Evolutionary conservation across 2,888 invertebrate genomes (phyloP).

Genomic region (Micoletzkya japonica): DNA sequence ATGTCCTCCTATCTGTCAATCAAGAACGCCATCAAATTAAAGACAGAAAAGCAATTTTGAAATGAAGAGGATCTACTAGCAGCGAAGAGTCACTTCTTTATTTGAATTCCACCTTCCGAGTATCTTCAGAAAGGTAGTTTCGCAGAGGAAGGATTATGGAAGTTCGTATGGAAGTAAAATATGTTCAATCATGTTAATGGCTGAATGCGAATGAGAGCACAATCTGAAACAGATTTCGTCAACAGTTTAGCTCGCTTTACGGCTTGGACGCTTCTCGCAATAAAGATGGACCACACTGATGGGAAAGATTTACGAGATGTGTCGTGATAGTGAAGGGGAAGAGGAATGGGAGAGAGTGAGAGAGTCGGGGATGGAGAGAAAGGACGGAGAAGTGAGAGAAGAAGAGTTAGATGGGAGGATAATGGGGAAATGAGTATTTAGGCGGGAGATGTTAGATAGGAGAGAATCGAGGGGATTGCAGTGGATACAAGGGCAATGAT

Average conservation of each 20-base stretch:
- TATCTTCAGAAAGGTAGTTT: too few species aligned
- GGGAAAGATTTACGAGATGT: not conserved
- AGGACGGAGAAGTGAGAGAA: not conserved
- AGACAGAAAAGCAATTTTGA: constrained; percentile 18
- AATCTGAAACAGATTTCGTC: too few species aligned
- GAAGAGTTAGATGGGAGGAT: too few species aligned
- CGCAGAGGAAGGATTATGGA: too few species aligned
- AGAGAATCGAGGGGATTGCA: too few species aligned
- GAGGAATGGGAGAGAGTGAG: not conserved
- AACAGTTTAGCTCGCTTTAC: not conserved
- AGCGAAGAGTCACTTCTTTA: too few species aligned
- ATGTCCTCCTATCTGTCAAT: constrained; percentile 24
- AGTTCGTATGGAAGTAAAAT: too few species aligned
- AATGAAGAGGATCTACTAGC: too few species aligned
- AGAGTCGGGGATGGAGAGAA: not conserved
- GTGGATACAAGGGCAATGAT: too few species aligned
- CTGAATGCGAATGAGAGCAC: not conserved
- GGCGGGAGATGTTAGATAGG: too few species aligned
- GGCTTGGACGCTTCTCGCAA: constrained; percentile 2
- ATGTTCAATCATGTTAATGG: not conserved
- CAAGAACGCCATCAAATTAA: constrained; percentile 14
- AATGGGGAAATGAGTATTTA: not conserved
- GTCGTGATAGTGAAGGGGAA: not conserved
- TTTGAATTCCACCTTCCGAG: too few species aligned
- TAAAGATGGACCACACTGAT: constrained; percentile 12